Percentiles rank a stretch among this genome's conserved stretches.
These are phyloP conservation scores for Ochropleura plecta DNA, from an alignment of 2,888 invertebrate species.

Conservation along the genomic window DNA sequence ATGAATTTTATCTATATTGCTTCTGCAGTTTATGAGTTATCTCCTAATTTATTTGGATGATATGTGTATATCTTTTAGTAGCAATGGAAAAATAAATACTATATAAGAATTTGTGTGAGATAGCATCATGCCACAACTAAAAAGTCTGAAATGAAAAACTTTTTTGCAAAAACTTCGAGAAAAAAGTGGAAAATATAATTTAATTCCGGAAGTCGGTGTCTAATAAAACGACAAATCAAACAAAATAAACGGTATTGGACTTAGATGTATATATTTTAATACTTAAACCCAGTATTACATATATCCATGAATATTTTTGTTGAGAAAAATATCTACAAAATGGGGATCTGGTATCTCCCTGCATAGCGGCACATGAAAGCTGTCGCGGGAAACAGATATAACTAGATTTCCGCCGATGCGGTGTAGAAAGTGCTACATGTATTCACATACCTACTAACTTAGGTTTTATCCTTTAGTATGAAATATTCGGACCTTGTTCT, in stretches of 20 bases:
- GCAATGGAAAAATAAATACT: too few relatives aligned
- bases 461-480: conserved; percentile 6
- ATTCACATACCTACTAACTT: conserved; percentile 13
- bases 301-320: conserved; percentile 33
- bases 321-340: conserved; percentile 36
- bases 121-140: too few relatives aligned
- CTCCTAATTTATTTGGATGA: too few relatives aligned
- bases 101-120: too few relatives aligned
- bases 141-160: too few relatives aligned
- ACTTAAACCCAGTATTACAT: conserved; percentile 20
- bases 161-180: too few relatives aligned
- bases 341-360: conserved; percentile 58
- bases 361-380: conserved; percentile 59
- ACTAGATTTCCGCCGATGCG: conserved; percentile 54
- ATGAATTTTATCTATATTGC: too few relatives aligned
- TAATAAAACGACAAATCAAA: too few relatives aligned
- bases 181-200: too few relatives aligned
- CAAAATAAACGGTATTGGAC: conserved; percentile 6
- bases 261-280: conserved; percentile 1
- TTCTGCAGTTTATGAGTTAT: too few relatives aligned
- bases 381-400: conserved; percentile 47
- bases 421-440: conserved; percentile 56
- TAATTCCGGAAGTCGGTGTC: too few relatives aligned
- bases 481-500: conserved; percentile 3
- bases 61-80: too few relatives aligned